Evolutionary conservation across 2,888 invertebrate genomes (phyloP), one percentile per base, ranked within the genome.

Genomic region (Xylocampa areola): DNA sequence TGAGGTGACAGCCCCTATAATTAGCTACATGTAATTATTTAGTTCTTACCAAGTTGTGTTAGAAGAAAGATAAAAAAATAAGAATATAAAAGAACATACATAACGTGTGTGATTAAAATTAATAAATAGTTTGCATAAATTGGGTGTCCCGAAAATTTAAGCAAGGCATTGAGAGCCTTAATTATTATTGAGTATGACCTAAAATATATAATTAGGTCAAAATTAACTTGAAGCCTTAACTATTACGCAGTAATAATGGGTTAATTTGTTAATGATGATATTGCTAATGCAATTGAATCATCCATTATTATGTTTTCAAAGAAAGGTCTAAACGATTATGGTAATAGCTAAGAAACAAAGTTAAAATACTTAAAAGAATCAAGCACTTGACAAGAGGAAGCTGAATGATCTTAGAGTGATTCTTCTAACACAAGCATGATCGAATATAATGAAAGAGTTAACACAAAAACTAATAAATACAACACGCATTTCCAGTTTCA

Each of bases 201-300:
- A 25, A 25, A 25, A 25, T 25, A 10, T 2, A 10, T 25, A 57
- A 39, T 37, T n/a, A 39, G n/a, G 35, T 44, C 30, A 13, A 29
- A 21, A 11, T 39, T 14, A 35, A 21, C 3, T 8, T 13, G 3
- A 49, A 50, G n/a, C 11, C 30, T 13, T 10, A 5, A n/a, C 4
- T 19, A 13, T 29, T 23, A 39, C 11, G 1, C 19, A 5, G 4
- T 35, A 36, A 49, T 40, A 10, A 44, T n/a, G n/a, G 36, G 13
- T 23, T 19, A 2, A 29, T 36, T 51, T 23, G 16, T 14, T 39
- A 50, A 40, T 50, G 25, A 52, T 53, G 49, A 21, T 19, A 49
- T 23, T 60, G 14, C 3, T 17, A 47, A 61, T 50, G 43, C 23
- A 40, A 53, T 50, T 47, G 23, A 23, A 53, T 49, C 16, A 57